These are phyloP conservation scores for Seriola aureovittata DNA, from an alignment of 2,113 vertebrate species.

Conservation along the genomic window DNA sequence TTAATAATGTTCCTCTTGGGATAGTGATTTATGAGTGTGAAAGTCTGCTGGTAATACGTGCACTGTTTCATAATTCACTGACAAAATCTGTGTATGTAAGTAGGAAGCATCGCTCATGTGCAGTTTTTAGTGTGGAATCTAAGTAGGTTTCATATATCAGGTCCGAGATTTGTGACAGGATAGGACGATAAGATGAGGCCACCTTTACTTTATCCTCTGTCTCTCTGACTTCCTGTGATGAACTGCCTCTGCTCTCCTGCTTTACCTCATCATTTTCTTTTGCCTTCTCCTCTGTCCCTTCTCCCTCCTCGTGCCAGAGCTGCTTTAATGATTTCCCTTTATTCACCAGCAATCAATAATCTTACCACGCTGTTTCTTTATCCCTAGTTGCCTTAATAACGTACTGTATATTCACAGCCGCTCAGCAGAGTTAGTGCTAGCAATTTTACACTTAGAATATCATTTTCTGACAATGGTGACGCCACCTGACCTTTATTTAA, in stretches of 20 bases:
- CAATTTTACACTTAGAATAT: constrained; percentile 14
- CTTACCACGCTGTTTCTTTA: constrained; percentile 41
- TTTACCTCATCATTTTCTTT: constrained; percentile 73
- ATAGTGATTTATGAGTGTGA: constrained; percentile 56
- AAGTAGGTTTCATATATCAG: constrained; percentile 77
- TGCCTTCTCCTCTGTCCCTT: constrained; percentile 50
- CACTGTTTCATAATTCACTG: constrained; percentile 63
- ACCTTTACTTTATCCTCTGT: constrained; percentile 77
- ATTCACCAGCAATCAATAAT: constrained; percentile 57
- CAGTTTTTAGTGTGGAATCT: constrained; percentile 54
- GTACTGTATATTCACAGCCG: constrained; percentile 17
- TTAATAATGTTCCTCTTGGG: constrained; percentile 48
- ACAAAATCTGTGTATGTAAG: constrained; percentile 63
- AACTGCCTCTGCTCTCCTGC: constrained; percentile 73
- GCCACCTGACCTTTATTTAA: not conserved
- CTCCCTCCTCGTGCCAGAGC: constrained; percentile 32
- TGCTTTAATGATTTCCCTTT: constrained; percentile 69
- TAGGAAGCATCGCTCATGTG: constrained; percentile 49
- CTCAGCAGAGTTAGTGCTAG: not conserved
- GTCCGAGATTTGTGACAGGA: constrained; percentile 68
- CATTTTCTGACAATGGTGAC: constrained; percentile 12
- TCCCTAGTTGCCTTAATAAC: constrained; percentile 5
- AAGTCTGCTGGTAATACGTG: constrained; percentile 39
- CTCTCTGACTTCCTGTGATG: constrained; percentile 66
- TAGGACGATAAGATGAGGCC: constrained; percentile 75